Evolutionary conservation across 2,797 vertebrate species (phyloP), one percentile per base, ranked within the genome.

Genomic region (Streptopelia turtur): DNA sequence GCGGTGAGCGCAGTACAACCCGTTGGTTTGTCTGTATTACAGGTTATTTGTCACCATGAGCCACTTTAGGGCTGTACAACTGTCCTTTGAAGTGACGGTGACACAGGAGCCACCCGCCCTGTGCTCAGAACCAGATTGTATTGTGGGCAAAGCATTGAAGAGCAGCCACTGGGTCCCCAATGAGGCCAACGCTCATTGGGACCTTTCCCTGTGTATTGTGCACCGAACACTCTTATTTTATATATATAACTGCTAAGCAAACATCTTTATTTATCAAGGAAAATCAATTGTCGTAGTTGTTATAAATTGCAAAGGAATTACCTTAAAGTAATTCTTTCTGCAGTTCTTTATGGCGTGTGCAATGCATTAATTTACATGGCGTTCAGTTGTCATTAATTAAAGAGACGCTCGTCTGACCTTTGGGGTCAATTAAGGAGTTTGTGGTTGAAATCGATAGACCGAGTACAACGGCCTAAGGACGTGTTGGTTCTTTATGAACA

Each of bases 401-500:
- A 78, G 76, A 47, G 35, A 21, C 50, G 69, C 69, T 86, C 65
- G 61, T 37, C 64, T 57, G 37, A 27, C 50, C 78, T 11, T 5
- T 14, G 30, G 50, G 88, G 88, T 69, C 90, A 33, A 16, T 82
- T 52, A 59, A 82, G 74, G 74, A 82, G 78, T 88, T 91, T 78
- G 39, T n/a, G 59, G 63, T 47, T 35, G 63, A 28, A 71, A 94
- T 95, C 92, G 47, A 92, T 89, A 79, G 74, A 57, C 76, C 33
- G 43, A 50, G 50, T 47, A 69, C 70, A 82, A 78, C 3, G 17
- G 83, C 49, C 66, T 52, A 55, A 69, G 80, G 86, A 90, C 61
- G 66, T 71, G 78, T 70, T 95, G 79, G 39, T 82, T 79, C 81
- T 86, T 87, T 63, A 74, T 76, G 37, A 82, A 69, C 80, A 70